These are phyloP conservation scores for Hippocampus barbouri DNA, from an alignment of 2,113 vertebrate genomes.

Conservation along the genomic window DNA sequence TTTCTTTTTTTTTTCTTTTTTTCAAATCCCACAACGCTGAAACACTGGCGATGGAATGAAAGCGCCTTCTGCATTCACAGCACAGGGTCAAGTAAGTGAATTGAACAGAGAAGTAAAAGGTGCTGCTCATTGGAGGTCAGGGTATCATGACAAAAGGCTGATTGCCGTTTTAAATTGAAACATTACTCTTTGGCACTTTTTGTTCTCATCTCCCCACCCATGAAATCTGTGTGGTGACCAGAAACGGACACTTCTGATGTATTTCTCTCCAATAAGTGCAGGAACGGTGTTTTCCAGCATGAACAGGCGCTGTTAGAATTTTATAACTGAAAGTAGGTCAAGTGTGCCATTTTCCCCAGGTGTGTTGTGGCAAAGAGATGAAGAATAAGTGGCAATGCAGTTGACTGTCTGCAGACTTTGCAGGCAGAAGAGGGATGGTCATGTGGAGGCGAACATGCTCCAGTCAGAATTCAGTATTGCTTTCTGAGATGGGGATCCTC, in stretches of 20 bases:
- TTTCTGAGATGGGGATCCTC: not conserved
- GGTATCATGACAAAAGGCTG: conserved; percentile 19
- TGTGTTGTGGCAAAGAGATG: conserved; percentile 25
- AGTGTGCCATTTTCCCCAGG: conserved; percentile 30
- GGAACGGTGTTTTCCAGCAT: conserved; percentile 32
- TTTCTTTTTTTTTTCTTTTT: too few species aligned
- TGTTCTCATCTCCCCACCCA: not conserved
- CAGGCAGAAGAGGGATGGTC: conserved; percentile 5
- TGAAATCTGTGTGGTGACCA: conserved; percentile 26
- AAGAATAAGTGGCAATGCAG: conserved; percentile 21
- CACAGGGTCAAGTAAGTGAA: not conserved
- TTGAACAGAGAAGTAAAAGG: conserved; percentile 14
- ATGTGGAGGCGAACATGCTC: conserved; percentile 1
- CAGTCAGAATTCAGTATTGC: conserved; percentile 9
- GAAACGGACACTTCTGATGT: conserved; percentile 8
- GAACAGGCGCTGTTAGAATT: conserved; percentile 23
- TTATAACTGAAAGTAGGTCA: conserved; percentile 46
- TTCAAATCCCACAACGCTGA: not conserved
- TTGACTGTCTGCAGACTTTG: conserved; percentile 6
- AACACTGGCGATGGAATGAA: conserved; percentile 2
- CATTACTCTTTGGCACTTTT: conserved; percentile 1
- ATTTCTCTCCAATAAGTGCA: conserved; percentile 9
- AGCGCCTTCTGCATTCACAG: conserved; percentile 4
- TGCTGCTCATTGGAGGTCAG: not conserved
- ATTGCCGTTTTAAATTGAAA: conserved; percentile 6